phyloP scores from a whole-genome alignment of 2,888 invertebrate genomes.

The Drosophila eohydei region DNA sequence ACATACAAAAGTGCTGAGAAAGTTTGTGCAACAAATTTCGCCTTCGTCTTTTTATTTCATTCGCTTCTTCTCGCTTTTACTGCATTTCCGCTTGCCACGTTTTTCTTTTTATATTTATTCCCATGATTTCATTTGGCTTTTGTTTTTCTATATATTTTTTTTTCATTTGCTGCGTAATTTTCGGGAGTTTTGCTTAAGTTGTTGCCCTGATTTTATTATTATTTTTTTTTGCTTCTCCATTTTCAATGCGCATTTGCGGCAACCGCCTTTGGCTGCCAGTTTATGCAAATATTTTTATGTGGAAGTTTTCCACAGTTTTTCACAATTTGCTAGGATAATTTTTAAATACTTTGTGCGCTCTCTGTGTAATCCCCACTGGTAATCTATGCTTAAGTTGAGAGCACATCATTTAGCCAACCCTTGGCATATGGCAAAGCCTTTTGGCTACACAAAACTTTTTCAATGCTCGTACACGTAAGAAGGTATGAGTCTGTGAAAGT shows the following conservation, averaged over 20 bases:
- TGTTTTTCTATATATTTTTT: constrained; percentile 13
- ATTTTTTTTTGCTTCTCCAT: constrained; percentile 28
- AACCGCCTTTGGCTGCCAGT: constrained; percentile 32
- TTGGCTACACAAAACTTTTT: constrained; percentile 13
- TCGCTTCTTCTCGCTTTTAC: constrained; percentile 22
- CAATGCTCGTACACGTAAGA: constrained; percentile 6
- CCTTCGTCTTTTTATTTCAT: constrained; percentile 33
- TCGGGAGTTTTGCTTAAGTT: constrained; percentile 56
- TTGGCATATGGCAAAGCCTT: constrained; percentile 36
- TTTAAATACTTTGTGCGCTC: constrained; percentile 56
- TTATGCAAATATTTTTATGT: constrained; percentile 63
- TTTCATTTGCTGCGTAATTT: constrained; percentile 43
- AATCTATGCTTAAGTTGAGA: constrained; percentile 49
- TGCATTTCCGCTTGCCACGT: constrained; percentile 25
- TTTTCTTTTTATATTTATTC: constrained; percentile 23
- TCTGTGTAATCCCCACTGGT: constrained; percentile 51
- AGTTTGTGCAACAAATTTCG: constrained; percentile 72
- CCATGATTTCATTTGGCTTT: constrained; percentile 37
- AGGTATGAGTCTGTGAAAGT: constrained; percentile 4
- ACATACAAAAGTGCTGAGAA: constrained; percentile 65
- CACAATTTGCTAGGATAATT: constrained; percentile 35
- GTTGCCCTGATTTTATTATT: constrained; percentile 5
- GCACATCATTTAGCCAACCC: constrained; percentile 46
- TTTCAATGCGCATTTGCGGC: constrained; percentile 47
- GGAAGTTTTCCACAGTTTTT: constrained; percentile 31